These are phyloP conservation scores for Anarhynchus alexandrinus DNA, from an alignment of 2,113 vertebrate genomes.

Conservation along the genomic window DNA sequence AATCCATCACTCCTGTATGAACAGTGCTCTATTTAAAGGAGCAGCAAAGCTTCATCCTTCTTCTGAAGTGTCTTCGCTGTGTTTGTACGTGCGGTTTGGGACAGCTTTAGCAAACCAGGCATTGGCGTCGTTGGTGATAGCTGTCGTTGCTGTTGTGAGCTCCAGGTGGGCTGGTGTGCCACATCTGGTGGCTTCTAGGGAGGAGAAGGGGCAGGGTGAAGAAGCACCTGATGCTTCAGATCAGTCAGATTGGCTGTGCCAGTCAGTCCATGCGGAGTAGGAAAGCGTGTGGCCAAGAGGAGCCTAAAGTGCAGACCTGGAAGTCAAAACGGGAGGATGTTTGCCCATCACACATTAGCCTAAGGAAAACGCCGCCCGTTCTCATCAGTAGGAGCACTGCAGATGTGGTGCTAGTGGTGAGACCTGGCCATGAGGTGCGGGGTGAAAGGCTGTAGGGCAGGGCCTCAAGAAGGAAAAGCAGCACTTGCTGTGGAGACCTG, in stretches of 20 bases:
- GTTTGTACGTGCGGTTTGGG: neutral
- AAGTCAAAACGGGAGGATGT: neutral
- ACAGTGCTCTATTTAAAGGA: neutral
- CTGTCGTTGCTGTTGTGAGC: neutral
- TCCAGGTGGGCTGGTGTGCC: neutral
- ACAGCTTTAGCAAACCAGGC: no score
- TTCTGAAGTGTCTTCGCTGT: neutral
- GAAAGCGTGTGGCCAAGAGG: neutral
- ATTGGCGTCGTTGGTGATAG: accelerated
- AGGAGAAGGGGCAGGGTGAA: neutral
- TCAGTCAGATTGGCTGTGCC: neutral
- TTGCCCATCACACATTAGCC: accelerated
- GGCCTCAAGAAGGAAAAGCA: neutral
- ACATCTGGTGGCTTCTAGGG: neutral
- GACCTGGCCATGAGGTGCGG: accelerated
- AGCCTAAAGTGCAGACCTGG: neutral
- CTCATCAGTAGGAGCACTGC: neutral
- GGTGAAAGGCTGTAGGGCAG: neutral
- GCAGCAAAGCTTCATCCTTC: neutral
- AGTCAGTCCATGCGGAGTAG: accelerated
- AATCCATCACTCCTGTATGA: neutral
- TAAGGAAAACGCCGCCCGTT: accelerated
- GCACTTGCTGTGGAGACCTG: neutral
- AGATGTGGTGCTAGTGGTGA: neutral
- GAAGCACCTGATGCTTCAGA: neutral